phyloP scores from a whole-genome alignment of 2,888 invertebrate genomes.

The Oscheius sp. region DNA sequence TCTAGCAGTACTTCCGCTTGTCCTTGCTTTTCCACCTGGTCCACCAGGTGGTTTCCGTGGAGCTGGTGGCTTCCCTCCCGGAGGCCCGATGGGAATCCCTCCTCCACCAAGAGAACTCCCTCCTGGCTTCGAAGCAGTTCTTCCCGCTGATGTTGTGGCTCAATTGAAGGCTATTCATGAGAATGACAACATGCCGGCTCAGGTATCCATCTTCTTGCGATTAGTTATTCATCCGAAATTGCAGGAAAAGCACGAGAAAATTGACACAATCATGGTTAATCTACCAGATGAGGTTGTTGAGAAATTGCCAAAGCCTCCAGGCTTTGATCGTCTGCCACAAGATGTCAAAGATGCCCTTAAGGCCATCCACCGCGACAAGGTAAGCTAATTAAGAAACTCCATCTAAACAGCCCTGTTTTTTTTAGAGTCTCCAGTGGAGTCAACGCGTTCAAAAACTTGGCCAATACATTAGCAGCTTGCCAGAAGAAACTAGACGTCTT shows the following conservation, averaged over 20 bases:
- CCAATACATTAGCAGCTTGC: slow-evolving; percentile 22
- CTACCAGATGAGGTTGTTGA: slow-evolving; percentile 63
- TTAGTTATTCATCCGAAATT: not conserved
- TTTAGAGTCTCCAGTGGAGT: slow-evolving; percentile 25
- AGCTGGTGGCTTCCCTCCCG: not conserved
- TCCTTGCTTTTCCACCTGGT: slow-evolving; percentile 27
- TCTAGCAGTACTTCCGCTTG: slow-evolving; percentile 20
- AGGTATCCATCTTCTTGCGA: not conserved
- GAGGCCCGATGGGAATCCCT: slow-evolving; percentile 12
- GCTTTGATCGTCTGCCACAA: slow-evolving; percentile 59
- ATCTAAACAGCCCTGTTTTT: not conserved
- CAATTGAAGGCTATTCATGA: slow-evolving; percentile 61
- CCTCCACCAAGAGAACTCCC: slow-evolving; percentile 50
- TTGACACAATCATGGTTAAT: slow-evolving; percentile 62
- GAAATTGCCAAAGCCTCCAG: slow-evolving; percentile 63
- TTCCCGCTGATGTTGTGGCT: slow-evolving; percentile 59
- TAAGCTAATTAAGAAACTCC: not conserved
- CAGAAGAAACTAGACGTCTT: slow-evolving; percentile 28
- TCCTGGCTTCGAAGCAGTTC: slow-evolving; percentile 59
- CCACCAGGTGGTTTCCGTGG: slow-evolving; percentile 8
- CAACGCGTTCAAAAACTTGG: slow-evolving; percentile 20
- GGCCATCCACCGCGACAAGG: slow-evolving; percentile 55
- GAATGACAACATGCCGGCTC: slow-evolving; percentile 25
- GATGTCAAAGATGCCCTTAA: slow-evolving; percentile 57
- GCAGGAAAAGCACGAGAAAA: slow-evolving; percentile 60